Conservation (phyloP, 2,888 invertebrate genomes). For the Cacoxenus indagator region DNA sequence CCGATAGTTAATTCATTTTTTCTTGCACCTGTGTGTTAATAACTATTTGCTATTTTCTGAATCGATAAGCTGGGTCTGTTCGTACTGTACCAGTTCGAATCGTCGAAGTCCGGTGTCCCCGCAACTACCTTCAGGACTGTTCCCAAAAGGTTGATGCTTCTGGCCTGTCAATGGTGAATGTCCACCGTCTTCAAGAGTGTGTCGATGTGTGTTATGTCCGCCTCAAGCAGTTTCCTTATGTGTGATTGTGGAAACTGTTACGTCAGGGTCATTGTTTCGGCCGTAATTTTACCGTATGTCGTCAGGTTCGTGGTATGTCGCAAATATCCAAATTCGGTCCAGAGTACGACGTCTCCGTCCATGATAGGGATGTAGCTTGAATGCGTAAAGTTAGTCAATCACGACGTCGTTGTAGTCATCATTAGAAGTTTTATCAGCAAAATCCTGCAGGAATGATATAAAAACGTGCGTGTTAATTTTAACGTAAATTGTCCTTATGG, state of each 20-base stretch:
- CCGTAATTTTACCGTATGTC: neutral
- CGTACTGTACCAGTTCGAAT: neutral
- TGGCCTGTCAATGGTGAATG: constrained; percentile 11
- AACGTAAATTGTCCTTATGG: neutral
- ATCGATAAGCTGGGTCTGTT: neutral
- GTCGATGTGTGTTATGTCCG: constrained; percentile 5
- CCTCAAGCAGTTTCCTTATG: constrained; percentile 20
- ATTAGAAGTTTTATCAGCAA: neutral
- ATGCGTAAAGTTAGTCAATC: constrained; percentile 11
- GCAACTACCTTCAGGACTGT: neutral
- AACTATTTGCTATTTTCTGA: constrained; percentile 3
- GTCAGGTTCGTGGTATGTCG: constrained; percentile 14
- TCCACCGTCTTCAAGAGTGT: constrained; percentile 5
- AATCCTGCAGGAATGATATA: constrained; percentile 11
- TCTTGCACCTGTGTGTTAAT: constrained; percentile 5
- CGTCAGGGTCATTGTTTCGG: constrained; percentile 18
- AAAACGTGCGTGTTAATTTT: neutral
- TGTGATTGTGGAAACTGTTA: constrained; percentile 18
- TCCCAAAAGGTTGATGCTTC: constrained; percentile 10
- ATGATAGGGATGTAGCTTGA: neutral
- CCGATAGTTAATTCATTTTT: constrained; percentile 13
- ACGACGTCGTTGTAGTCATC: neutral
- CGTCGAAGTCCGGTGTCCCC: neutral
- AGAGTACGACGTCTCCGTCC: constrained; percentile 2
- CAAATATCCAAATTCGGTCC: constrained; percentile 11